Base-by-base conservation (phyloP, 1,140 invertebrate species). In the Holcopasites calliopsidis region DNA sequence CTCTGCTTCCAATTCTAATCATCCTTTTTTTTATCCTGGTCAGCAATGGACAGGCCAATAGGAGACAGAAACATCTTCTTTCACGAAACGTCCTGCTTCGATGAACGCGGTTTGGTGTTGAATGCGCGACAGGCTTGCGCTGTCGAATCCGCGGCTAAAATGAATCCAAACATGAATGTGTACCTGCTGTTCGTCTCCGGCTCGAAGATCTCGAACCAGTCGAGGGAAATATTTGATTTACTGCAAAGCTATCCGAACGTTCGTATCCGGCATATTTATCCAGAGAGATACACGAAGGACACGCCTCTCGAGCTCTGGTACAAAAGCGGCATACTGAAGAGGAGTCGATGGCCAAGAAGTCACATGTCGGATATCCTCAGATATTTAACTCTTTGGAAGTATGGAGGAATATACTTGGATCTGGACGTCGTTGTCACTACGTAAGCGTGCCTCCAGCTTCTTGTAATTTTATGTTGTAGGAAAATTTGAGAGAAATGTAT, bases 371-470 rank as follows among this genome's bases (percentile, higher is more conserved):
- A 96, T 84, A 92, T 95, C 21, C 83, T 96, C 35, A 92, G 95
- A 73, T 96, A 94, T 77, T 82, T 96, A 13, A 94, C 95, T 0
- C 87, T 97, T 0, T 96, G 94, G 92, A 96, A 96, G 85, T 96
- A 93, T 71, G 95, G 95, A 35, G 96, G 96, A 1, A 94, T 95
- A 47, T 96, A 96, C 87, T 86, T 97, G 49, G 96, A 97, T 78
- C 87, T 96, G 68, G 96, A 97, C 84, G 93, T 96, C 1, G 93
- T 97, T 8, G 92, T 96, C 2, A 93, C 93, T 8, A 94, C 82
- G 90, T 91, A 79, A 89, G 87, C 84, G 5, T 16, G 38, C 26
- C 35, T 28, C n/a, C 18, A 5, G 16, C 1, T 54, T 18, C 18
- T 11, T 28, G 28, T 13, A 31, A 11, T 54, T 18, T 21, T 26